Conservation (phyloP, 2,113 vertebrate genomes). For the Myodes glareolus region DNA sequence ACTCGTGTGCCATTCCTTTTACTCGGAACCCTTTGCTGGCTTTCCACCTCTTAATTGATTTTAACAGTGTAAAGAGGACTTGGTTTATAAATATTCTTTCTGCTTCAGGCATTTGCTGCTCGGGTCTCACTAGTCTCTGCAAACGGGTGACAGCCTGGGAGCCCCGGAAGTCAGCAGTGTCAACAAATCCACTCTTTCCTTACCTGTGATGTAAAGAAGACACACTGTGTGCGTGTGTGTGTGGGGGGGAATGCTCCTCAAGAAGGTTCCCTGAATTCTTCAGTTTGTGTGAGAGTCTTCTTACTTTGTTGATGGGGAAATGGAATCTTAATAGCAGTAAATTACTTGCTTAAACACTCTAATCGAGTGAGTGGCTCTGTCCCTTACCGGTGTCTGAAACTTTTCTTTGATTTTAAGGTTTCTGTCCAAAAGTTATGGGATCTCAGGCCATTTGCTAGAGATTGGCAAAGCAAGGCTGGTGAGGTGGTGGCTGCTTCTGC, state of each 20-base stretch:
- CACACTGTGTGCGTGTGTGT: too few relatives aligned
- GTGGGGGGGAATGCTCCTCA: neutral
- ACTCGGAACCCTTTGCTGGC: neutral
- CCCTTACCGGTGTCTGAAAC: neutral
- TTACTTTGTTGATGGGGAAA: neutral
- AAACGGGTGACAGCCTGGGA: neutral
- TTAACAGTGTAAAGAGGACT: neutral
- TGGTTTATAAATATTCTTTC: neutral
- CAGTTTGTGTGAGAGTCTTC: neutral
- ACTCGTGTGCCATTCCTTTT: neutral
- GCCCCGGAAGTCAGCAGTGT: neutral
- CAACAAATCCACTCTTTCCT: neutral
- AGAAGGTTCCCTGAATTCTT: neutral
- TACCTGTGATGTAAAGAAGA: neutral
- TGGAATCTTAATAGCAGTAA: neutral
- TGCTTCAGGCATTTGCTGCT: neutral
- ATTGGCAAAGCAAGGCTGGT: neutral
- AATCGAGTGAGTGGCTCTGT: neutral
- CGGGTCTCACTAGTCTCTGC: neutral
- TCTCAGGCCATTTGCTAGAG: neutral
- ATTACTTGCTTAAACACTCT: neutral
- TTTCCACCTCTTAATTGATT: conserved; percentile 1
- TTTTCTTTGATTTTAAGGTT: neutral
- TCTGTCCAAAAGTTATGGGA: neutral
- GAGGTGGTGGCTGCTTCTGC: neutral